Evolutionary conservation across 2,888 invertebrate genomes (phyloP).

Genomic region (Sympetrum striolatum): DNA sequence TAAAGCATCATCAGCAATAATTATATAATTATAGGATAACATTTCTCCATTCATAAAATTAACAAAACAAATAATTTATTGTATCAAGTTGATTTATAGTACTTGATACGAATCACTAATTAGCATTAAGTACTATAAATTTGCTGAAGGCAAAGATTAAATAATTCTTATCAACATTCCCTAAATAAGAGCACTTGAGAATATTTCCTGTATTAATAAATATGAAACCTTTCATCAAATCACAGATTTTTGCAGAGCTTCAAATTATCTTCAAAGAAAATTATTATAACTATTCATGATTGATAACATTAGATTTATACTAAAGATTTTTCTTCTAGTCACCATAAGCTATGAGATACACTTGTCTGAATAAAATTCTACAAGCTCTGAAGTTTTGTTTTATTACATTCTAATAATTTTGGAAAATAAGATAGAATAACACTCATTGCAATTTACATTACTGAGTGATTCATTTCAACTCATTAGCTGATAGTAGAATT

Average conservation of each 20-base stretch:
- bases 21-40: neutral
- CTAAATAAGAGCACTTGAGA: constrained; percentile 38
- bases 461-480: neutral
- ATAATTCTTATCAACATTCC: neutral
- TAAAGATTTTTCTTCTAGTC: neutral
- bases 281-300: neutral
- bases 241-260: constrained; percentile 3
- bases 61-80: neutral
- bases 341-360: neutral
- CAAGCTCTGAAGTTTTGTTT: neutral
- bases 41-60: neutral
- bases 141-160: neutral
- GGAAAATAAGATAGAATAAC: neutral
- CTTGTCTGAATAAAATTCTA: neutral
- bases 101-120: too few relatives aligned
- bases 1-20: too few relatives aligned
- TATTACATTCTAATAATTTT: neutral
- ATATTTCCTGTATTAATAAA: neutral
- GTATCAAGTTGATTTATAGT: too few relatives aligned
- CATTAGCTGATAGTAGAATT: too few relatives aligned
- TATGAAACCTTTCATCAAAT: neutral
- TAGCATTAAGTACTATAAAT: too few relatives aligned
- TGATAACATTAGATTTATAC: too few relatives aligned
- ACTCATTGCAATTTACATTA: neutral
- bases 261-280: neutral